phyloP scores from a whole-genome alignment of 2,113 vertebrate species.

The Irena cyanogastra region DNA sequence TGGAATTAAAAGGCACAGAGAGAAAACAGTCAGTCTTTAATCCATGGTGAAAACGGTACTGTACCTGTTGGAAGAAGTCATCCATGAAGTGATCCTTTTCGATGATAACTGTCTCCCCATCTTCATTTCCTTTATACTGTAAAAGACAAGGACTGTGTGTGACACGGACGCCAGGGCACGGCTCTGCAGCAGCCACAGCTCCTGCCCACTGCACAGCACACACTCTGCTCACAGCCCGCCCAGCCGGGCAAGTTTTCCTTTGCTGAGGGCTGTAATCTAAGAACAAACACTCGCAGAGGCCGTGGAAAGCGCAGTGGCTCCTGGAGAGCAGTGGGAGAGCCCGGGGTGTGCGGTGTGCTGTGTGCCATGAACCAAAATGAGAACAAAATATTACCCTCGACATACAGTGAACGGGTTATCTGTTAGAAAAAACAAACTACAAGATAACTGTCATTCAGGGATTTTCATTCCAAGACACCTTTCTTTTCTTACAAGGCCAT shows the following conservation, averaged over 20 bases:
- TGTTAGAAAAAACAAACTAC: background rate
- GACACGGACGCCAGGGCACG: background rate
- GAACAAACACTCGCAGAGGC: background rate
- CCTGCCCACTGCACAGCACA: background rate
- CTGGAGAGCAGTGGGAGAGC: background rate
- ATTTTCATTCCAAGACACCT: background rate
- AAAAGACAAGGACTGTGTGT: background rate
- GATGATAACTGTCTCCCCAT: slow-evolving; percentile 80
- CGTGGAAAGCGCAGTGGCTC: background rate
- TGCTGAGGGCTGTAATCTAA: background rate
- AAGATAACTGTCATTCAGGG: background rate
- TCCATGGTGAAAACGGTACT: background rate
- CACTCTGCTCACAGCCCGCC: no score
- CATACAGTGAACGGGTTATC: background rate
- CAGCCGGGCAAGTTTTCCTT: no score
- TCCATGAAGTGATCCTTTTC: slow-evolving; percentile 91
- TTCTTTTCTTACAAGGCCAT: background rate
- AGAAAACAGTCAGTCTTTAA: background rate
- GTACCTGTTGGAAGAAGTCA: slow-evolving; percentile 90
- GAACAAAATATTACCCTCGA: background rate
- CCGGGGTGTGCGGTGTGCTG: no score
- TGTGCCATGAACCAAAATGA: background rate
- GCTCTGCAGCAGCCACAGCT: rapidly evolving
- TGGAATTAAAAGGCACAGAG: background rate
- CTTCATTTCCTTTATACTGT: slow-evolving; percentile 75